These are phyloP conservation scores for Sycophila sp. DNA, from an alignment of 1,140 invertebrate species.

Conservation along the genomic window DNA sequence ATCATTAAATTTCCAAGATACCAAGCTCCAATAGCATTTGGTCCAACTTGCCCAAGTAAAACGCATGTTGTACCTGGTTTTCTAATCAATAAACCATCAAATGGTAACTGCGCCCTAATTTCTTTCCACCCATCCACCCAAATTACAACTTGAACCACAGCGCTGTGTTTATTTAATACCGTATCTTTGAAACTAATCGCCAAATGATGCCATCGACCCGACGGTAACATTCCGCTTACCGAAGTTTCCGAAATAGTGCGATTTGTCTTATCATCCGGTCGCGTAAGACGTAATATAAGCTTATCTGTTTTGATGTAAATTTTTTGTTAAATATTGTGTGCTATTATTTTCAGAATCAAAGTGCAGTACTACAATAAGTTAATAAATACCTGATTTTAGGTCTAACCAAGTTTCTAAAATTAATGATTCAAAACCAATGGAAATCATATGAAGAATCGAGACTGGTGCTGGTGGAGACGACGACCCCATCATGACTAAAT, in stretches of 20 bases:
- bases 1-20: slow-evolving; percentile 68
- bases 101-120: slow-evolving; percentile 62
- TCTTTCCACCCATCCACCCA: slow-evolving; percentile 68
- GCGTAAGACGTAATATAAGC: slow-evolving; percentile 66
- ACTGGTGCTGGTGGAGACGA: slow-evolving; percentile 57
- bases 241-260: slow-evolving; percentile 68
- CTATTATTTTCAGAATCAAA: not conserved
- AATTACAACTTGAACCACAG: slow-evolving; percentile 69
- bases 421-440: slow-evolving; percentile 69
- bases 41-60: slow-evolving; percentile 64
- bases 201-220: slow-evolving; percentile 70
- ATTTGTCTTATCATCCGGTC: slow-evolving; percentile 68
- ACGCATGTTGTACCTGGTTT: slow-evolving; percentile 66
- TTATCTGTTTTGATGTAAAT: slow-evolving; percentile 60
- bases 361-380: slow-evolving; percentile 29
- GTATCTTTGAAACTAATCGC: slow-evolving; percentile 72
- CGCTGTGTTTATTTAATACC: slow-evolving; percentile 67
- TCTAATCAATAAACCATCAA: slow-evolving; percentile 65
- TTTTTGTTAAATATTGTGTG: not conserved
- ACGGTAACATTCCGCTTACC: slow-evolving; percentile 63
- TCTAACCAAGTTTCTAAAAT: slow-evolving; percentile 67
- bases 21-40: slow-evolving; percentile 61
- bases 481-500: slow-evolving; percentile 56
- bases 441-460: slow-evolving; percentile 67
- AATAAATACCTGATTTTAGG: slow-evolving; percentile 60